These are phyloP conservation scores for Apistogramma diplotaenia DNA, from an alignment of 2,113 vertebrate species.

Conservation along the genomic window DNA sequence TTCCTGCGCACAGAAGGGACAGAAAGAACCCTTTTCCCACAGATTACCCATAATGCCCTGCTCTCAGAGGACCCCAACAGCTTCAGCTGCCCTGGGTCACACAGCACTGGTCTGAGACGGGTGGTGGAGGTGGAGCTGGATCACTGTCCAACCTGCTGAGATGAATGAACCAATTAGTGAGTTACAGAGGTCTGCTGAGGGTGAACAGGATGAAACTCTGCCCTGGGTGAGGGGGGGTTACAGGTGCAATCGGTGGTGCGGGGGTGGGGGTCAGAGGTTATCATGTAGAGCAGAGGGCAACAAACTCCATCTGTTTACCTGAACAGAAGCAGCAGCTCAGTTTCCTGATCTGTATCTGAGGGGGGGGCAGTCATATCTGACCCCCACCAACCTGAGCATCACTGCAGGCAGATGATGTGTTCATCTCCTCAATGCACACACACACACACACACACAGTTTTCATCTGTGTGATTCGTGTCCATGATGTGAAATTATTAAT, in stretches of 20 bases:
- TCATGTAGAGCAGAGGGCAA: conserved; percentile 63
- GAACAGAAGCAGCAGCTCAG: conserved; percentile 46
- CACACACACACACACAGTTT: too few species aligned
- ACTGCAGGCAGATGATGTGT: not conserved
- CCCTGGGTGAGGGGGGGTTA: conserved; percentile 19
- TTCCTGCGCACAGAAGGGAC: not conserved
- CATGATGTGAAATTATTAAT: fast-evolving
- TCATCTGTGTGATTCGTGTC: not conserved
- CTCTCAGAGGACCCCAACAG: not conserved
- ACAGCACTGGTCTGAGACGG: too few species aligned
- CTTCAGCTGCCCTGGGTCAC: not conserved
- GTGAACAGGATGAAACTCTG: conserved; percentile 30
- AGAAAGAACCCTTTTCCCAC: not conserved
- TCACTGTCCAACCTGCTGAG: not conserved
- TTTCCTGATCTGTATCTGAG: conserved; percentile 77
- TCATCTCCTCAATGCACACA: too few species aligned
- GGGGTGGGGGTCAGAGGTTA: conserved; percentile 71
- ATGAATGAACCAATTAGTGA: conserved; percentile 34
- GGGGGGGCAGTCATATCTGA: not conserved
- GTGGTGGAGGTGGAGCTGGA: not conserved
- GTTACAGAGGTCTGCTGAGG: conserved; percentile 17
- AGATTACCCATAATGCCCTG: not conserved
- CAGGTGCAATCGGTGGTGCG: conserved; percentile 62
- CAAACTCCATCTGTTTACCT: conserved; percentile 78
- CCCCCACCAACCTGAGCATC: not conserved